Evolutionary conservation across 2,888 invertebrate genomes (phyloP), one percentile per base, ranked within the genome.

Genomic region (Hesperia comma): DNA sequence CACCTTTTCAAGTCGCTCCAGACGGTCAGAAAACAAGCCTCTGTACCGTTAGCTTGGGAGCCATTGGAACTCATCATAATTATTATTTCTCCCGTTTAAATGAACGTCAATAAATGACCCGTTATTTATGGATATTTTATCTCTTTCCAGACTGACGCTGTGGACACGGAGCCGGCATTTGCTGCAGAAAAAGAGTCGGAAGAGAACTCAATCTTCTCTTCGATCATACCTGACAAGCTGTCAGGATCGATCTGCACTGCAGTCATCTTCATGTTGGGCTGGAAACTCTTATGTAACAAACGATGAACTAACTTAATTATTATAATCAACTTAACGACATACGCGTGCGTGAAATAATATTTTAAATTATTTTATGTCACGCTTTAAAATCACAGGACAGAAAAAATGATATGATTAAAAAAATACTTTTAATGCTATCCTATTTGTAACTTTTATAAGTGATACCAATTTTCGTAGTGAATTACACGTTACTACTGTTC

Each of bases 181-280:
- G 68, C 79, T 5, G 68, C 77, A 6, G 83, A 81, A 55, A 74
- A 80, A 15, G 66, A 78, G 0, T 72, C 81, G 10, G 80, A 90
- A 8, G 85, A 88, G 40, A 86, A 89, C 0, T 93, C 94, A 32
- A 84, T 94, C 67, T 88, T 94, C 71, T 94, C 94, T 0, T 93
- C 94, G 64, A 90, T 94, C 54, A 89, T 94, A 54, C 93, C 94
- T 51, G 90, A 93, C 74, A 93, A 93, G 71, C 79, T 94, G 15
- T 92, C 93, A 3, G 93, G 94, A 0, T 93, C 94, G 1, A 90
- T 94, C 63, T 94, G 94, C 86, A 95, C 94, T 3, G 95, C 94
- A 5, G 94, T 95, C 33, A 88, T 95, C 63, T 93, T 95, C 78
- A 89, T 95, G 82, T 88, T 95, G 4, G 95, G 95, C 12, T 95